Conservation (phyloP, 2,888 invertebrate species). For the Germaria angustata region DNA sequence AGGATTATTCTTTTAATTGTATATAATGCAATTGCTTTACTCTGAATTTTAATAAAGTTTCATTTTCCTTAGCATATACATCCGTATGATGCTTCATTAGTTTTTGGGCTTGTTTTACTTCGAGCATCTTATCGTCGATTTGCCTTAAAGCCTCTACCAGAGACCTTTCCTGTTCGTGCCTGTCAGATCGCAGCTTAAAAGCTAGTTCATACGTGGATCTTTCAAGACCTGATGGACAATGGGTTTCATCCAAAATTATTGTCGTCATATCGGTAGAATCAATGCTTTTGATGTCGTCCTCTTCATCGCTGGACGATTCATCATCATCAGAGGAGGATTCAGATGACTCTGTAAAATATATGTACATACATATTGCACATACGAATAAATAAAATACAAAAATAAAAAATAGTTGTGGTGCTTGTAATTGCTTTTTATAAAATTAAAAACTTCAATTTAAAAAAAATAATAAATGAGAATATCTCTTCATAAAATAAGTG, state of each 20-base stretch:
- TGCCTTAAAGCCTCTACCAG: slow-evolving; percentile 82
- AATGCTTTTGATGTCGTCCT: slow-evolving; percentile 82
- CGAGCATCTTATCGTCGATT: slow-evolving; percentile 83
- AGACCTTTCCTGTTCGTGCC: slow-evolving; percentile 82
- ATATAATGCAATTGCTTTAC: slow-evolving; percentile 78
- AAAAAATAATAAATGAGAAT: too few species aligned
- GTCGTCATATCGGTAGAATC: slow-evolving; percentile 85
- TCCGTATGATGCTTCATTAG: slow-evolving; percentile 82
- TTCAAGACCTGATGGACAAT: slow-evolving; percentile 88
- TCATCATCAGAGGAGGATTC: slow-evolving; percentile 82
- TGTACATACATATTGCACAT: too few species aligned
- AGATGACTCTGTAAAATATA: slow-evolving; percentile 74
- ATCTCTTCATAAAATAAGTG: too few species aligned
- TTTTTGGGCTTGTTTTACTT: slow-evolving; percentile 83
- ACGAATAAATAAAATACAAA: too few species aligned
- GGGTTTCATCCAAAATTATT: slow-evolving; percentile 85
- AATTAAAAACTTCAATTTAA: too few species aligned
- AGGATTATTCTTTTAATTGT: not conserved
- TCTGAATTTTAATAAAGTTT: slow-evolving; percentile 84
- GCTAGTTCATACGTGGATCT: slow-evolving; percentile 84
- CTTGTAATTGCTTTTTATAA: too few species aligned
- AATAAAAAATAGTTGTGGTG: too few species aligned
- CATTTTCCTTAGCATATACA: slow-evolving; percentile 82
- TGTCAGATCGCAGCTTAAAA: slow-evolving; percentile 83
- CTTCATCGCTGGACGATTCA: slow-evolving; percentile 81